Conservation (phyloP, 1,140 invertebrate species). For the Dreissena rostriformis region DNA sequence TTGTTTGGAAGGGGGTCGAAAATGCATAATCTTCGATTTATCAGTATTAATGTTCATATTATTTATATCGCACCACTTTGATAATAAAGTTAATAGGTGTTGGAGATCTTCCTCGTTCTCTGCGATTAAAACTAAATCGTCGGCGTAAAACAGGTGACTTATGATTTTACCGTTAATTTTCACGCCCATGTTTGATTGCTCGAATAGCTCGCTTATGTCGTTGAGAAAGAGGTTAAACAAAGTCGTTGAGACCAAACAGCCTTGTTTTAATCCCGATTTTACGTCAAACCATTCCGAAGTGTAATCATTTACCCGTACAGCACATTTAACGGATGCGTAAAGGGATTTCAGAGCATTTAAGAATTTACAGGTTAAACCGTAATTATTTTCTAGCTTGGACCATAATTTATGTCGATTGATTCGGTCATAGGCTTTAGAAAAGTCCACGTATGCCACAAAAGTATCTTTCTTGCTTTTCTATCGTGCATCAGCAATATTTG, state of each 20-base stretch:
- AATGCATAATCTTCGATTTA: conserved; percentile 47
- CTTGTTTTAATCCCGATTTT: conserved; percentile 17
- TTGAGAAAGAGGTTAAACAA: conserved; percentile 32
- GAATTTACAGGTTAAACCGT: not conserved
- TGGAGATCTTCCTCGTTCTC: conserved; percentile 31
- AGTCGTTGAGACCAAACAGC: not conserved
- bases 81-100: not conserved
- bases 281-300: conserved; percentile 3
- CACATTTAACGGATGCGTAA: not conserved
- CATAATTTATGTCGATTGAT: conserved; percentile 30
- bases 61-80: conserved; percentile 20
- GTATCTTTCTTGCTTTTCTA: conserved; percentile 30
- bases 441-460: conserved; percentile 41
- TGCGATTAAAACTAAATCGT: conserved; percentile 30
- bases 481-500: conserved; percentile 22
- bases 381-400: conserved; percentile 8
- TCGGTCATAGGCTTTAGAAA: conserved; percentile 43
- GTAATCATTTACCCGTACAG: conserved; percentile 2
- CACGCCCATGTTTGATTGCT: conserved; percentile 12
- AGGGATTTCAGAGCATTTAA: conserved; percentile 3
- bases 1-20: conserved; percentile 2
- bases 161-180: conserved; percentile 1
- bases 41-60: conserved; percentile 1
- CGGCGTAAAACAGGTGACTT: conserved; percentile 19
- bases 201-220: not conserved